Evolutionary conservation across 1,140 invertebrate genomes (phyloP), one percentile per base, ranked within the genome.

Genomic region (Thaumetopoea pityocampa): DNA sequence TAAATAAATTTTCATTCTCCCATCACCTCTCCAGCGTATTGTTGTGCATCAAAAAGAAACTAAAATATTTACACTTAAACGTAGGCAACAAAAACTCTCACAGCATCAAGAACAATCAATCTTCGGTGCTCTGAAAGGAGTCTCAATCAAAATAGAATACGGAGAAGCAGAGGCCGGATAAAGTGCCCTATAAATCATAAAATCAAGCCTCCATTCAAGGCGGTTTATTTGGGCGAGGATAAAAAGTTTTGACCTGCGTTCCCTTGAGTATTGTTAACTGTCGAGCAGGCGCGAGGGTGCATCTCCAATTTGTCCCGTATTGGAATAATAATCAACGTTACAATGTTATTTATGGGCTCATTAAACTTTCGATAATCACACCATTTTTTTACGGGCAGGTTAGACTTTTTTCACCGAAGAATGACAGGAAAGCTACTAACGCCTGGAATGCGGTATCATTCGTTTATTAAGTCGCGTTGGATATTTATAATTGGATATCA

Each of bases 171-270:
- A 48, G 62, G 62, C 55, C 55, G 63, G 61, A 79, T 78, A 77
- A 78, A 83, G 67, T 68, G 58, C 56, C 54, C 59, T 78, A 83
- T 83, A 83, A 83, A 79, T 83, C 76, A 83, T 79, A 83, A 79
- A 83, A 81, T 81, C 72, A 83, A 64, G 72, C 55, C 44, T 56
- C 67, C 57, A 80, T 83, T 80, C 63, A 73, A 63, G 65, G 55
- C 53, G 65, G 65, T 82, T 69, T 68, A 68, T 77, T 79, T 69
- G 59, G 58, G 47, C 26, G 62, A 55, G 55, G 41, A 45, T 40
- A 72, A 72, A 79, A 68, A 51, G 41, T 57, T 65, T 79, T 67
- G 73, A 64, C 67, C 70, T 61, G 43, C 43, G 42, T 32, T 67
- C 50, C 46, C 53, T 43, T 26, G 47, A 23, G 43, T 48, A 72